A percentile compares a stretch with the other conserved stretches of the same genome.
Conservation (phyloP, 2,113 vertebrate species). For the Tragelaphus imberbis region DNA sequence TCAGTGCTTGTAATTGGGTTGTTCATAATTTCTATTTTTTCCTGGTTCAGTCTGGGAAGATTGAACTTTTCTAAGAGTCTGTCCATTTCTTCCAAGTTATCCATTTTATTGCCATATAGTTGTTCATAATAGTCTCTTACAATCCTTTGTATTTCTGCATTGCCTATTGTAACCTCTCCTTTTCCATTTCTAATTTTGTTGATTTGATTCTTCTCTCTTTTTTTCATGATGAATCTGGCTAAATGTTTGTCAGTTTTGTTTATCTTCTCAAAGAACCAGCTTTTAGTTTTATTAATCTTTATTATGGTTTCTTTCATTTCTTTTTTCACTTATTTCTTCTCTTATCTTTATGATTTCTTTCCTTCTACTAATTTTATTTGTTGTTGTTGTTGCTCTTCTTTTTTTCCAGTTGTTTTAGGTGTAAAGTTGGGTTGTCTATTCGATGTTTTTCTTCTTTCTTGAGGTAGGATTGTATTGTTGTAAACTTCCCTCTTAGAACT, state of each 20-base stretch:
- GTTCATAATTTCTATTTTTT: neutral
- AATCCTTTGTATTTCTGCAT: neutral
- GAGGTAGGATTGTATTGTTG: neutral
- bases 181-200: neutral
- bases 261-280: neutral
- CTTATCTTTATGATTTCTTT: neutral
- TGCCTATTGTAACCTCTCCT: neutral
- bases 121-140: neutral
- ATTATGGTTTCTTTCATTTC: neutral
- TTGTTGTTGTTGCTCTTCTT: rapidly evolving
- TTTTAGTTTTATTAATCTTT: neutral
- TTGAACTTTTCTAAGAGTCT: neutral
- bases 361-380: neutral
- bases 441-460: neutral
- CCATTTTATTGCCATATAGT: neutral
- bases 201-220: neutral
- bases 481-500: neutral
- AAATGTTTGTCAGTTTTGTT: neutral
- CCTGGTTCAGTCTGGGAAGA: neutral
- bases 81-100: neutral
- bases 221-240: neutral
- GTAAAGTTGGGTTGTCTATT: neutral
- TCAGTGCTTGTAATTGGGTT: neutral
- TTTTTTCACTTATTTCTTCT: neutral
- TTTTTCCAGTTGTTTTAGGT: neutral